A percentile compares a stretch with the other conserved stretches of the same genome.
Conservation (phyloP, 2,113 vertebrate species). For the Bucco capensis region DNA sequence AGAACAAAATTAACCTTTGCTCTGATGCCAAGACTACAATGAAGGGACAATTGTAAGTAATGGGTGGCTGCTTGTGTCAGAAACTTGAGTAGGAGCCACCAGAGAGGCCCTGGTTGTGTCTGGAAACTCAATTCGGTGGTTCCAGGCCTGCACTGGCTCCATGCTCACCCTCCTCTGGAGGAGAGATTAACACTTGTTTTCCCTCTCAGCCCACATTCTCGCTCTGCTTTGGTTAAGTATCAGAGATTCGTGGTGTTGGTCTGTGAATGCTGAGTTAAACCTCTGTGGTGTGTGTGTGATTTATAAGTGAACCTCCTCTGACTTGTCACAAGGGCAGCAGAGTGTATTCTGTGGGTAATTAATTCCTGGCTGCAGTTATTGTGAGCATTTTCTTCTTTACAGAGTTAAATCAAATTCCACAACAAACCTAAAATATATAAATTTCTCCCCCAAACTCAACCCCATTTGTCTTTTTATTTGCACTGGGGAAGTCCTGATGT, state of each 20-base stretch:
- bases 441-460: neutral
- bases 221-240: too few species aligned
- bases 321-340: neutral
- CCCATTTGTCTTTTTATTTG: neutral
- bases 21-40: conserved; percentile 20
- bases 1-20: conserved; percentile 42
- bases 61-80: neutral
- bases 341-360: neutral
- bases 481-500: rapidly evolving
- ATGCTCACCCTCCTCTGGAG: neutral
- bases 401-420: neutral
- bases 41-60: conserved; percentile 42
- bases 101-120: rapidly evolving
- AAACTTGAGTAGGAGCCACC: too few species aligned
- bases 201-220: too few species aligned
- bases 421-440: neutral
- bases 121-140: rapidly evolving
- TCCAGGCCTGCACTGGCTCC: rapidly evolving
- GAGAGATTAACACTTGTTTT: neutral
- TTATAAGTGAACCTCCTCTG: neutral
- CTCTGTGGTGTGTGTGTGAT: neutral
- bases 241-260: too few species aligned
- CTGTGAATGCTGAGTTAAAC: neutral
- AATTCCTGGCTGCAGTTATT: neutral
- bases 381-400: neutral